These are phyloP conservation scores for Plagiodera versicolora DNA, from an alignment of 2,888 invertebrate species.

Conservation along the genomic window DNA sequence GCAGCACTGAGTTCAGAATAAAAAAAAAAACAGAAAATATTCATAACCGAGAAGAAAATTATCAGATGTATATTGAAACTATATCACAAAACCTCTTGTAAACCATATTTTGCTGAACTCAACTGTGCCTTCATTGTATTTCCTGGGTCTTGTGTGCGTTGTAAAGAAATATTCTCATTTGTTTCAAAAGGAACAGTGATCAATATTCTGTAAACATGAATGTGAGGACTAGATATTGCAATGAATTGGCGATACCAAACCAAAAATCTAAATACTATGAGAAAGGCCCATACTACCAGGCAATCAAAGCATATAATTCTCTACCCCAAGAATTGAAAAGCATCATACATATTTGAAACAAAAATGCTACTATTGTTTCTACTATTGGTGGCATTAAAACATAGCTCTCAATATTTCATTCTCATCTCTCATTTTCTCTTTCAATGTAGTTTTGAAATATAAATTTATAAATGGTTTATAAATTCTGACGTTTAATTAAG, in stretches of 20 bases:
- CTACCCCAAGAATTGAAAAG: neutral
- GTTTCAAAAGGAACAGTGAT: neutral
- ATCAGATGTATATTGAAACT: slow-evolving; percentile 6
- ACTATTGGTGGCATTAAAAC: neutral
- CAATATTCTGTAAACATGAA: neutral
- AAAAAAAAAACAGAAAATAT: neutral
- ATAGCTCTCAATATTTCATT: neutral
- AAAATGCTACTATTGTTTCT: neutral
- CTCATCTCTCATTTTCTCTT: too few relatives aligned
- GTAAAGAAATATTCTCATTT: neutral
- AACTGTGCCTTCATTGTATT: slow-evolving; percentile 1
- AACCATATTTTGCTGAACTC: neutral
- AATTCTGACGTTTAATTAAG: too few relatives aligned
- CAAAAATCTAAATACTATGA: neutral
- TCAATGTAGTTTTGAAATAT: too few relatives aligned
- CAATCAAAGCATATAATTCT: neutral
- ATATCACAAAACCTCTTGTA: neutral
- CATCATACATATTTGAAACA: neutral
- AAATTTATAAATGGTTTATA: too few relatives aligned
- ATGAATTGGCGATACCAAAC: neutral
- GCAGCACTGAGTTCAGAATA: too few relatives aligned
- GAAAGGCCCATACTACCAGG: neutral
- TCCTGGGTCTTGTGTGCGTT: neutral
- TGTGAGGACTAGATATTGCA: neutral
- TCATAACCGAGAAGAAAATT: slow-evolving; percentile 2